Evolutionary conservation across 2,888 invertebrate genomes (phyloP).

Genomic region (Hedya salicella): DNA sequence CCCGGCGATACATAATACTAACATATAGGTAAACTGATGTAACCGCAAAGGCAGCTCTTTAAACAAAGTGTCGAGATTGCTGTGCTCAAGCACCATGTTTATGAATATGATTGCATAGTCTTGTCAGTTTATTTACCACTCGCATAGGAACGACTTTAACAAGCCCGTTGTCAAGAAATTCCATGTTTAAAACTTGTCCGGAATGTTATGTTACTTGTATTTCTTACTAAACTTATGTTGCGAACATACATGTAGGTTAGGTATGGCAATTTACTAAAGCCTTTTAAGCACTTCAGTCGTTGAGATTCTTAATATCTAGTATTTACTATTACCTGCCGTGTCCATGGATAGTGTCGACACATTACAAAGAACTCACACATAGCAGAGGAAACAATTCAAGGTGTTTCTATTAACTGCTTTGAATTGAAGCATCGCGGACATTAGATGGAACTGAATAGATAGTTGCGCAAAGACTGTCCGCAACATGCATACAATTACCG

Average conservation of each 20-base stretch:
- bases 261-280: constrained; percentile 20
- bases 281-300: constrained; percentile 1
- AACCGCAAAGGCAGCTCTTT: constrained; percentile 48
- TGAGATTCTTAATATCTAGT: constrained; percentile 21
- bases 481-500: constrained; percentile 51
- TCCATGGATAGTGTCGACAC: constrained; percentile 13
- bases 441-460: constrained; percentile 61
- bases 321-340: constrained; percentile 23
- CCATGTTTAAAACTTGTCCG: constrained; percentile 33
- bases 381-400: constrained; percentile 49
- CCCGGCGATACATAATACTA: constrained; percentile 64
- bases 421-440: constrained; percentile 68
- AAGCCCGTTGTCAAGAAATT: constrained; percentile 34
- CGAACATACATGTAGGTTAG: constrained; percentile 5
- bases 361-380: constrained; percentile 20
- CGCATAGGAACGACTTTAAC: constrained; percentile 39
- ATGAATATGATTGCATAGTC: constrained; percentile 52
- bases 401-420: constrained; percentile 59
- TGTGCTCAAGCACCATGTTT: constrained; percentile 50
- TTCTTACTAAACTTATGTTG: constrained; percentile 23
- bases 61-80: constrained; percentile 55
- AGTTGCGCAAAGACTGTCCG: constrained; percentile 60
- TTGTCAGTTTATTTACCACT: constrained; percentile 42
- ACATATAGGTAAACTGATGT: constrained; percentile 51
- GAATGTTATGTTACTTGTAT: constrained; percentile 38